phyloP scores from a whole-genome alignment of 2,888 invertebrate genomes.

The Acanthosepion lycidas region DNA sequence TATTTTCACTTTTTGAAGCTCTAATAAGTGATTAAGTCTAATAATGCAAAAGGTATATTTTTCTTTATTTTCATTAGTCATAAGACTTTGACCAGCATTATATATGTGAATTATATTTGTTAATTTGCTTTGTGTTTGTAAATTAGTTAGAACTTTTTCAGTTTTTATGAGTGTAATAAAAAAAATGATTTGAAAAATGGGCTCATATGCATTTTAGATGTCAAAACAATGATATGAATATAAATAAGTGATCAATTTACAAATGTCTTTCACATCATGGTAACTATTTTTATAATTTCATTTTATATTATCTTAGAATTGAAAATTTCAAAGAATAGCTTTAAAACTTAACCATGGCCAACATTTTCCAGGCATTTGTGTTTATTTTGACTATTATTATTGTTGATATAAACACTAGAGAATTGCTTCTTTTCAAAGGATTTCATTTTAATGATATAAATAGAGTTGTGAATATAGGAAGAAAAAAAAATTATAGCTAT shows the following conservation, averaged over 20 bases:
- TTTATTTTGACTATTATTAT: neutral
- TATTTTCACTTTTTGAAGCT: no score
- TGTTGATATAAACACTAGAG: constrained; percentile 33
- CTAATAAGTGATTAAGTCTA: no score
- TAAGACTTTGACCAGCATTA: no score
- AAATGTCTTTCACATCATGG: neutral
- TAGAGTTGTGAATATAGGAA: neutral
- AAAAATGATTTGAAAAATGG: neutral
- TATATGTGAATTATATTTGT: neutral
- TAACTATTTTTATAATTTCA: neutral
- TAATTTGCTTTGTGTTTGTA: neutral
- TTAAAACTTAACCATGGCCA: neutral
- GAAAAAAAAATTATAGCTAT: neutral
- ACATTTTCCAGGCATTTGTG: neutral
- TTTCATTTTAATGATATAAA: neutral
- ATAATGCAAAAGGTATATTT: no score
- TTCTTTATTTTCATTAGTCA: no score
- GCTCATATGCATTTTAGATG: neutral
- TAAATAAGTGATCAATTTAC: neutral
- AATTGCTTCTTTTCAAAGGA: constrained; percentile 11
- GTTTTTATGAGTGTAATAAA: neutral
- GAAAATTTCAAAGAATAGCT: constrained; percentile 7
- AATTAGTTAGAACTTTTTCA: neutral
- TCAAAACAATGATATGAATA: neutral
- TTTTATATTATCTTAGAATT: neutral